Evolutionary conservation across 2,797 vertebrate genomes (phyloP).

Genomic region (Lindbergichthys nudifrons): DNA sequence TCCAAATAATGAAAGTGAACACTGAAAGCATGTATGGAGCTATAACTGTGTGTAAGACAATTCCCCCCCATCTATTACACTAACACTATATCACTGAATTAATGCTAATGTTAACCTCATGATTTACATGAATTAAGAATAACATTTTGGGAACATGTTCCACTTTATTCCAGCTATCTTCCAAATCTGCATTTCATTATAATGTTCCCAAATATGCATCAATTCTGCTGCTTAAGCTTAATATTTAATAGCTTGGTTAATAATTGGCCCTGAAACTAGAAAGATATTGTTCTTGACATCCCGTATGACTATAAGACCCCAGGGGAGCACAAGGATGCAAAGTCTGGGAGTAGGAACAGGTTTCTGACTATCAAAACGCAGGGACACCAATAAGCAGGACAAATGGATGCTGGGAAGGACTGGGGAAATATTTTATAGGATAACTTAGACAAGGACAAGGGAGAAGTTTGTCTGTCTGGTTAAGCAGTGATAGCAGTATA

Average conservation of each 20-base stretch:
- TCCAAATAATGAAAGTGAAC: constrained; percentile 57
- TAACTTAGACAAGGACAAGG: constrained; percentile 56
- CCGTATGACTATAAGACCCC: constrained; percentile 11
- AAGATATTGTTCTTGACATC: not conserved
- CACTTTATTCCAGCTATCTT: not conserved
- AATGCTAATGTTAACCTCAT: not conserved
- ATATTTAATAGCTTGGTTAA: constrained; percentile 21
- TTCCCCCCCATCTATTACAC: constrained; percentile 21
- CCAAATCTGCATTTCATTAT: not conserved
- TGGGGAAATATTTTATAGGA: constrained; percentile 57
- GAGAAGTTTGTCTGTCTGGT: constrained; percentile 70
- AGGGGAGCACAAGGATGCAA: constrained; percentile 31
- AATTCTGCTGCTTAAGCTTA: not conserved
- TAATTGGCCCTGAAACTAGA: not conserved
- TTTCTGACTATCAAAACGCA: constrained; percentile 56
- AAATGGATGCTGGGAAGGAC: constrained; percentile 72
- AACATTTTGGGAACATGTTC: not conserved
- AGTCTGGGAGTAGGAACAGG: constrained; percentile 44
- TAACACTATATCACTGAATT: not conserved
- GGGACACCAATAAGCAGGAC: constrained; percentile 75
- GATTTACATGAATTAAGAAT: constrained; percentile 10
- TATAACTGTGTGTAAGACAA: constrained; percentile 33
- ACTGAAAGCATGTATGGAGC: constrained; percentile 58
- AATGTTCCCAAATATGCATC: constrained; percentile 1
- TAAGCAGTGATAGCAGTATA: constrained; percentile 62